Conservation (phyloP, 92 coral and sea anemone genomes). For the Porites rus region DNA sequence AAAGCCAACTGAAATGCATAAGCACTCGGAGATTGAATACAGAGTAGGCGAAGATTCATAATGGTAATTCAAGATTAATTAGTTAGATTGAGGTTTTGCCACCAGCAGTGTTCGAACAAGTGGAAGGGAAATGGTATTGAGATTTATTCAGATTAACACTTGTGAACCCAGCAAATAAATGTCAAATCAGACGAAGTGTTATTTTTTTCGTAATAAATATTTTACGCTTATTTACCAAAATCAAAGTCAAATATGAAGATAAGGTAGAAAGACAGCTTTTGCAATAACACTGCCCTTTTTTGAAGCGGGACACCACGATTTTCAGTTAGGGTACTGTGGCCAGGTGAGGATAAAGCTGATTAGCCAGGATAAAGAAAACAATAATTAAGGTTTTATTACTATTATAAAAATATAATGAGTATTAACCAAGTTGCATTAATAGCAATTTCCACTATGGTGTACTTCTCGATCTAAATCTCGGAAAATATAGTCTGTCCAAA, state of each 20-base stretch:
- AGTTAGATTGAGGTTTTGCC: background rate
- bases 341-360: background rate
- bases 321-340: background rate
- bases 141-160: background rate
- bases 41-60: background rate
- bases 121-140: background rate
- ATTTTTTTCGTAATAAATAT: background rate
- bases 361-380: background rate
- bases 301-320: background rate
- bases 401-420: background rate
- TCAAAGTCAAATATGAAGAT: background rate
- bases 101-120: background rate
- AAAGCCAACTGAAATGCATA: background rate
- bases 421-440: background rate
- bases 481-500: too few species aligned
- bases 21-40: background rate
- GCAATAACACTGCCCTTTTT: background rate
- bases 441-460: background rate
- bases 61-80: constrained; percentile 26
- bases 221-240: background rate
- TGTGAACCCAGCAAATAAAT: background rate
- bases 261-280: background rate
- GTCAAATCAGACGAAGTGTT: background rate
- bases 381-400: background rate
- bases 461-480: too few species aligned